Evolutionary conservation across 2,113 vertebrate species (phyloP).

Genomic region (Lophura nycthemera): DNA sequence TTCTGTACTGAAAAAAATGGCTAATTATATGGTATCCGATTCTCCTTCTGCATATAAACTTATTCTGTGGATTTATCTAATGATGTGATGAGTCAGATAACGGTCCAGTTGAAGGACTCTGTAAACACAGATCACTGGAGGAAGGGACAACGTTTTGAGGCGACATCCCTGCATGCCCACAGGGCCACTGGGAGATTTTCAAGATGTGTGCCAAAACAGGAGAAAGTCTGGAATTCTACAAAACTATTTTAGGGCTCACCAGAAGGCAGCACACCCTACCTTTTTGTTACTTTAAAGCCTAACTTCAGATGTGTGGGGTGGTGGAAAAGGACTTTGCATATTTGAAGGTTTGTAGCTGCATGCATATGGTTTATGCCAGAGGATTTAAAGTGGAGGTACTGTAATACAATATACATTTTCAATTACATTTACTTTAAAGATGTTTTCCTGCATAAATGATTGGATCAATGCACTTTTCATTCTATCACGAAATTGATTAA

Average conservation of each 20-base stretch:
- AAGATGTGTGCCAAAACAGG: not conserved
- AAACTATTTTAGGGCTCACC: not conserved
- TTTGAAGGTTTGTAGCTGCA: not conserved
- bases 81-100: not conserved
- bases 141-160: not conserved
- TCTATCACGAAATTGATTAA: not conserved
- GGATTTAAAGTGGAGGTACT: not conserved
- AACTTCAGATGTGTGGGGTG: not conserved
- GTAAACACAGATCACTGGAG: not conserved
- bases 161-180: fast-evolving
- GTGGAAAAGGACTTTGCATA: not conserved
- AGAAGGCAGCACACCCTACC: not conserved
- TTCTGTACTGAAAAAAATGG: not conserved
- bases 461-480: not conserved
- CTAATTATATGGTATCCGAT: too few relatives aligned
- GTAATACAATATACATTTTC: not conserved
- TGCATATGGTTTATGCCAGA: not conserved
- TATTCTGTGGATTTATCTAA: not conserved
- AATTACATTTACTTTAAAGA: not conserved
- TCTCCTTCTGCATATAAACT: not conserved
- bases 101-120: not conserved
- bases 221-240: not conserved
- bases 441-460: not conserved
- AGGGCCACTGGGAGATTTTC: fast-evolving
- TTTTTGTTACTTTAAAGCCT: not conserved